Percentiles rank a stretch among this genome's conserved stretches.
Evolutionary conservation across 2,113 vertebrate genomes (phyloP).

Genomic region (Paratilapia polleni): DNA sequence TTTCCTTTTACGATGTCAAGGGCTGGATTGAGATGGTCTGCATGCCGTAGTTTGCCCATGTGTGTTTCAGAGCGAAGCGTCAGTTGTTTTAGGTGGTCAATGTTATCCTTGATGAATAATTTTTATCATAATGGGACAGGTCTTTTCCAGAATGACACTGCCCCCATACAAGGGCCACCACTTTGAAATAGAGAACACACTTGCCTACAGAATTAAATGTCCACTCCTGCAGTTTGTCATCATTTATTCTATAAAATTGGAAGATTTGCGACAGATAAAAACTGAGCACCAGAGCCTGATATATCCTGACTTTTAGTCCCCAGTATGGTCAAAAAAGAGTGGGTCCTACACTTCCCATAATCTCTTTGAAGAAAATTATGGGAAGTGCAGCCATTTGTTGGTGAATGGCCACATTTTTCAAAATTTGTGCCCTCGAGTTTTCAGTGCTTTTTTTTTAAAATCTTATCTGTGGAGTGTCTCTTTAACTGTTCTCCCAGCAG

Average conservation of each 20-base stretch:
- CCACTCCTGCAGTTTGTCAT: not conserved
- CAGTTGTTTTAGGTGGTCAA: not conserved
- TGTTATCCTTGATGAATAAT: not conserved
- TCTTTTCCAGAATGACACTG: not conserved
- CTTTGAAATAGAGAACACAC: not conserved
- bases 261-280: no score
- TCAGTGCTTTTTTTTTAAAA: not conserved
- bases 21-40: no score
- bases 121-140: not conserved
- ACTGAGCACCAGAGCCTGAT: not conserved
- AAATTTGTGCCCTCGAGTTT: not conserved
- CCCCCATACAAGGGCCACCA: not conserved
- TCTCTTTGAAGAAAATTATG: not conserved
- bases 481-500: not conserved
- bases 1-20: not conserved
- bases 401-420: not conserved
- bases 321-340: not conserved
- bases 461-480: not conserved
- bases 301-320: not conserved
- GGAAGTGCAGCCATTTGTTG: not conserved
- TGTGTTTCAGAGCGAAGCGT: no score
- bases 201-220: not conserved
- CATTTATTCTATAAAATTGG: not conserved
- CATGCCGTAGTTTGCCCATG: no score
- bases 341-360: not conserved